These are phyloP conservation scores for Embiotoca jacksoni DNA, from an alignment of 2,113 vertebrate species.

Conservation along the genomic window DNA sequence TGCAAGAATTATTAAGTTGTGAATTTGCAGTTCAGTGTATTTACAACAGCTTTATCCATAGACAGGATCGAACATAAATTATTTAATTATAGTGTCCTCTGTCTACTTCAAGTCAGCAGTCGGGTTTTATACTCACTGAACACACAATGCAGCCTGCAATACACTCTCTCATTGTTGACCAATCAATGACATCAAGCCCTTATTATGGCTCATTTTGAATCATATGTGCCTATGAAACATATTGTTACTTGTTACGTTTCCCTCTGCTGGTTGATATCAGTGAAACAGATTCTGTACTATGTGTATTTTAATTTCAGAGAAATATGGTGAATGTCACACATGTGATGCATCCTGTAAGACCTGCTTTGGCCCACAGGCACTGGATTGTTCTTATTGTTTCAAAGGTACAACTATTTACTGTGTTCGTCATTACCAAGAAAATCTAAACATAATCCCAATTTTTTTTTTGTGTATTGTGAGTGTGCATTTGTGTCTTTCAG, in stretches of 20 bases:
- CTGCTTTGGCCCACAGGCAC: conserved; percentile 80
- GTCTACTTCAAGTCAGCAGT: too few relatives aligned
- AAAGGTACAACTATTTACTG: conserved; percentile 57
- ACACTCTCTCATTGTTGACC: too few relatives aligned
- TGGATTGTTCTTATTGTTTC: conserved; percentile 82
- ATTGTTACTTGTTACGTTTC: background rate
- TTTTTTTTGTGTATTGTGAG: background rate
- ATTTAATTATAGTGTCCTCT: background rate
- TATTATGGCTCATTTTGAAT: background rate
- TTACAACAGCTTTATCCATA: too few relatives aligned
- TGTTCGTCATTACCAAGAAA: background rate
- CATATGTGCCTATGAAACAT: background rate
- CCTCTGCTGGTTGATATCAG: conserved; percentile 31
- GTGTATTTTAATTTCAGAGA: conserved; percentile 52
- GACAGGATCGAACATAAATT: background rate
- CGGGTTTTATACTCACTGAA: background rate
- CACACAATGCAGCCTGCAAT: too few relatives aligned
- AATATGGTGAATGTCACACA: conserved; percentile 59
- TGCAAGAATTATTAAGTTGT: too few relatives aligned
- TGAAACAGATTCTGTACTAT: background rate
- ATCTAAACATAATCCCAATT: rapidly evolving
- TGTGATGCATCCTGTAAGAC: conserved; percentile 78
- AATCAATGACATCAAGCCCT: background rate
- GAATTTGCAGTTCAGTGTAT: too few relatives aligned
- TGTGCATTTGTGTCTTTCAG: conserved; percentile 55